Evolutionary conservation across 2,888 invertebrate species (phyloP), one percentile per base, ranked within the genome.

Genomic region (Argyresthia goedartella): DNA sequence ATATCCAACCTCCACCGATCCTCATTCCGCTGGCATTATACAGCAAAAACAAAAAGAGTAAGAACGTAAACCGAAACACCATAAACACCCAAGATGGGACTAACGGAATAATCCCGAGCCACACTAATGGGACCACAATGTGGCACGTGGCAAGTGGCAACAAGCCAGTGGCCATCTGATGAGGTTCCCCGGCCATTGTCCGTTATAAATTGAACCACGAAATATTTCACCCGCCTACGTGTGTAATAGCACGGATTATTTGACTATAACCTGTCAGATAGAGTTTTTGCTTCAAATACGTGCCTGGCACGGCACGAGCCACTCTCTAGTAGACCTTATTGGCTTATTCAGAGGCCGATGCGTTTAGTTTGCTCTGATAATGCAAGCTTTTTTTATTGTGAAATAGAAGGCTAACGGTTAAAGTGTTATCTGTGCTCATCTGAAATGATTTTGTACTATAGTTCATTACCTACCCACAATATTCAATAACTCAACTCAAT

Each of bases 231-330:
- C 72, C 71, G 72, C 70, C 67, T 77, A 82, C 81, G 81, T 85
- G 85, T 79, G 76, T 79, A 79, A 82, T 81, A 76, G 80, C 75
- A 80, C 76, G 77, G 81, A 79, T 80, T 84, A 76, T 76, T 76
- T 69, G 67, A 74, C 72, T 75, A 71, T 70, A 73, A 70, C 68
- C 71, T 73, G 66, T 69, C 66, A 62, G 42, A 50, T 41, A 65
- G 57, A 67, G 67, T 81, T 82, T 85, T 84, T 82, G 73, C 76
- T 56, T 62, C 52, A 6, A 45, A 16, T 34, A 44, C 51, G 35
- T 52, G 36, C 47, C 25, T 16, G 36, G 55, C 64, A 55, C 67
- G 75, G 84, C 84, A 84, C 85, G 85, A 73, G 84, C 77, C 42
- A 74, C 84, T 82, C 81, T 82, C 84, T 81, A 81, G 69, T 25